Base-by-base conservation (phyloP, 2,888 invertebrate genomes). In the Drosophila pseudotakahashii region DNA sequence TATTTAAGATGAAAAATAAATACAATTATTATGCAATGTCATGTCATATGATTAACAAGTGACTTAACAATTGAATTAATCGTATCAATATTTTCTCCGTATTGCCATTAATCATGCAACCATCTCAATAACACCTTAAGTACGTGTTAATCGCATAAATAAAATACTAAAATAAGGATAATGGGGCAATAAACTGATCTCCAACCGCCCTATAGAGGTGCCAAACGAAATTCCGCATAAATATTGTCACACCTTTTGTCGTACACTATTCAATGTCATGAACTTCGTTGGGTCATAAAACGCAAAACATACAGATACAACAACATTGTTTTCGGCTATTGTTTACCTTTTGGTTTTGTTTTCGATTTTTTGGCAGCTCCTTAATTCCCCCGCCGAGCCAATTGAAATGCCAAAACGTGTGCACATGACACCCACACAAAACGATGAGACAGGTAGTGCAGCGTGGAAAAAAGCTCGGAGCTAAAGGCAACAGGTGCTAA, bases 231-330 rank as follows among this genome's bases (percentile, higher is more conserved):
- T 39, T 54, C 19, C 44, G 64, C 59, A 58, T 55, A 57, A 53
- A 62, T 73, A 69, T 73, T 73, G 52, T 73, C 73, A 52, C 70
- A 75, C 75, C 73, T 54, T 60, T 68, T 63, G 67, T 58, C 63
- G 79, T 71, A 70, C 58, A 64, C 51, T 19, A 50, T 81, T 87
- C 81, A 82, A 82, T 82, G 88, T 72, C 88, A 77, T 87, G 81
- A 82, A 82, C 81, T 84, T 81, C 85, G 63, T 37, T 87, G 82
- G 81, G 87, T 81, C 88, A 87, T 77, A 81, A 81, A 81, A 78
- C 78, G 68, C 68, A 26, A 68, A 76, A 69, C 75, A 68, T 23
- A 52, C 61, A 70, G 7, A 30, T 30, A 30, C 30, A 2, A 30
- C 57, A 53, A 77, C 53, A 62, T 57, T 63, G 54, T 70, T 69